Evolutionary conservation across 2,888 invertebrate species (phyloP).

Genomic region (Cerastis rubricosa): DNA sequence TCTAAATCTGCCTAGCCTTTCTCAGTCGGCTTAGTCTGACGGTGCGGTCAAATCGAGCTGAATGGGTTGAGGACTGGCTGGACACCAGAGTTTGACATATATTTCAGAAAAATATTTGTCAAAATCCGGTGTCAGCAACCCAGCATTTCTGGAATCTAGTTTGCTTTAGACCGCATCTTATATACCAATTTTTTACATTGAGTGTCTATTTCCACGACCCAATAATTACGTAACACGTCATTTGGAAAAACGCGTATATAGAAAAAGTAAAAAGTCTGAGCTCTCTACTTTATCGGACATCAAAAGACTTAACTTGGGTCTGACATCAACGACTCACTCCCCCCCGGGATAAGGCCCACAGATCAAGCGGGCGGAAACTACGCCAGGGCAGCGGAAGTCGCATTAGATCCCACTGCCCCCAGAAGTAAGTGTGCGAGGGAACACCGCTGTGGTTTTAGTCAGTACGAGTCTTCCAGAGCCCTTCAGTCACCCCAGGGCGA

Average conservation of each 20-base stretch:
- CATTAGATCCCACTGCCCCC: too few relatives aligned
- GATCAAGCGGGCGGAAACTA: too few relatives aligned
- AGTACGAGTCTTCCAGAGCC: too few relatives aligned
- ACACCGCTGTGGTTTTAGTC: too few relatives aligned
- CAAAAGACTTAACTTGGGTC: not conserved
- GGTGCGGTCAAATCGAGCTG: not conserved
- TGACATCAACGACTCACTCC: not conserved
- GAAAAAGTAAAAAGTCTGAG: not conserved
- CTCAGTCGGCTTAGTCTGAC: not conserved
- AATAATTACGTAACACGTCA: not conserved
- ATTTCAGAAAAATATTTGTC: not conserved
- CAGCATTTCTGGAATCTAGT: not conserved
- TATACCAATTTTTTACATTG: not conserved
- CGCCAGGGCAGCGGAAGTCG: too few relatives aligned
- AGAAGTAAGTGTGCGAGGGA: too few relatives aligned
- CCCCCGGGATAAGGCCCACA: too few relatives aligned
- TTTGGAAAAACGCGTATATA: not conserved
- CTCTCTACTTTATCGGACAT: not conserved
- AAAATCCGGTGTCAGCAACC: not conserved
- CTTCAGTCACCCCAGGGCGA: too few relatives aligned
- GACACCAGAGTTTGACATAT: not conserved
- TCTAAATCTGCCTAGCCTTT: not conserved
- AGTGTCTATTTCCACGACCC: not conserved
- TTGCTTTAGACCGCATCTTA: not conserved
- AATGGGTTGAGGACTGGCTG: not conserved